Conservation (phyloP, 2,113 vertebrate species). For the Serinus canaria region DNA sequence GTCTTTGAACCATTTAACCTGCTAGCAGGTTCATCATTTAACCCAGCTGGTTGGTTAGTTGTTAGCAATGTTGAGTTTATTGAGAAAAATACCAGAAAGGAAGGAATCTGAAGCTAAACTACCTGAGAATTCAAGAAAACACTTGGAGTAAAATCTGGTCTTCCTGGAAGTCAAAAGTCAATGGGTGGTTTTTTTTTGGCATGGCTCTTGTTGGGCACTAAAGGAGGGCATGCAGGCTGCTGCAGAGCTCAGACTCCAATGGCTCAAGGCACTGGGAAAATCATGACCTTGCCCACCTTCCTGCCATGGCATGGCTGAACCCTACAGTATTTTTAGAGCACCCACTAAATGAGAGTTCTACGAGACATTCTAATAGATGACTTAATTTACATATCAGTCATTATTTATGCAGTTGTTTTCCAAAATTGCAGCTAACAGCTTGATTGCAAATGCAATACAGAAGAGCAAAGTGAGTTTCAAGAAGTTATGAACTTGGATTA, state of each 20-base stretch:
- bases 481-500: background rate
- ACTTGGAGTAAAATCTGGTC: background rate
- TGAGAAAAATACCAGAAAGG: background rate
- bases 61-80: background rate
- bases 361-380: background rate
- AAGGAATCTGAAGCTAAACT: background rate
- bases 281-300: background rate
- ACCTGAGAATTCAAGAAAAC: background rate
- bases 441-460: background rate
- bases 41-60: background rate
- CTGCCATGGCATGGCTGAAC: background rate
- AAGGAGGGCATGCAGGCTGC: fast-evolving
- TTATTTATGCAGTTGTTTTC: conserved; percentile 1
- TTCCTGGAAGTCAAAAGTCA: background rate
- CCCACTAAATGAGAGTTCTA: background rate
- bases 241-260: background rate
- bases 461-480: background rate
- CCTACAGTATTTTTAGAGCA: background rate
- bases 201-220: background rate
- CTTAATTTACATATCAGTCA: background rate
- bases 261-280: background rate
- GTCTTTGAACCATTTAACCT: background rate
- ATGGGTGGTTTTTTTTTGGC: background rate
- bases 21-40: background rate
- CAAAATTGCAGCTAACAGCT: background rate